These are phyloP conservation scores for Malurus melanocephalus DNA, from an alignment of 2,113 vertebrate species.

Conservation along the genomic window DNA sequence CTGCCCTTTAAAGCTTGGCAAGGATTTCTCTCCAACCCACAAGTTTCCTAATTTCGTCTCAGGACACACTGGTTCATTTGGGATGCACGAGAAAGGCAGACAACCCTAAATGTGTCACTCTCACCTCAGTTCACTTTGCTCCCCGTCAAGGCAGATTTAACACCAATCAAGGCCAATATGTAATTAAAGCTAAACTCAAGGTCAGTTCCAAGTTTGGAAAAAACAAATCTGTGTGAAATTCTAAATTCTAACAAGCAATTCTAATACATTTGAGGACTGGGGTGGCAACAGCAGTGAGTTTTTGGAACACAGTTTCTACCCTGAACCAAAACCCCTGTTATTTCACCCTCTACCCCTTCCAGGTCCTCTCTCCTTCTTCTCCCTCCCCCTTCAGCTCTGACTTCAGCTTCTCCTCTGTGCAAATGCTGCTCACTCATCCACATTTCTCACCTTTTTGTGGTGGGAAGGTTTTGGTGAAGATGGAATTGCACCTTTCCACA, in stretches of 20 bases:
- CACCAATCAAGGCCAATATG: constrained; percentile 9
- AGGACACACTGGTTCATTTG: constrained; percentile 25
- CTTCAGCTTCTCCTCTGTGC: neutral
- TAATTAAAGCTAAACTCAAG: constrained; percentile 19
- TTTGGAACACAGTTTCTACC: neutral
- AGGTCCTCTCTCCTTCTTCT: neutral
- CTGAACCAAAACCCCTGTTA: neutral
- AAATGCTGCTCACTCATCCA: neutral
- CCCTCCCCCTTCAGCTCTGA: neutral
- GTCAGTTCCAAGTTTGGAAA: neutral
- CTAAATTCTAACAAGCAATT: neutral
- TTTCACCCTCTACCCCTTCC: neutral
- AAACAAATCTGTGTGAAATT: neutral
- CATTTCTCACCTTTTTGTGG: neutral
- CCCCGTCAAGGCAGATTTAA: neutral
- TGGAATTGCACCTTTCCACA: neutral
- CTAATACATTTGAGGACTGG: neutral
- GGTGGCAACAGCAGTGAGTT: neutral
- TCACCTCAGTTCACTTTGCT: constrained; percentile 42
- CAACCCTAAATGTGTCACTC: neutral
- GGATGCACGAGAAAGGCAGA: neutral
- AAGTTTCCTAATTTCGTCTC: constrained; percentile 50
- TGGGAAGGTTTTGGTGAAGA: neutral
- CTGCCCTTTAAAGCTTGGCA: constrained; percentile 53
- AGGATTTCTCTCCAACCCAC: constrained; percentile 28